These are phyloP conservation scores for Drosophila leontia DNA, from an alignment of 1,140 invertebrate genomes.

Conservation along the genomic window DNA sequence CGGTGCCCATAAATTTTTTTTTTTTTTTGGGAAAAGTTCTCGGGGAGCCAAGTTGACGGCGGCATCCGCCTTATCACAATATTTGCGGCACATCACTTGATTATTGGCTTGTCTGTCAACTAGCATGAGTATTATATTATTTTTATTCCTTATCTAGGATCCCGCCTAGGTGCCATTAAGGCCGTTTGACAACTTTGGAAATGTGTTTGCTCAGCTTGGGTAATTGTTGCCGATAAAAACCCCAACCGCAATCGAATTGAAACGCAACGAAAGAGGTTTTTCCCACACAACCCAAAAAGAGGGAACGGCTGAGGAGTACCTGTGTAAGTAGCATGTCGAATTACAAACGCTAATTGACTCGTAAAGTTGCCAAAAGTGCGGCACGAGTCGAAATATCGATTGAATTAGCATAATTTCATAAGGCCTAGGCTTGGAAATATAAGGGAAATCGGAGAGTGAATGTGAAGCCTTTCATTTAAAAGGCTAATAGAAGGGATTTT, in stretches of 20 bases:
- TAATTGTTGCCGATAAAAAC: constrained; percentile 65
- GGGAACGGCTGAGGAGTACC: background rate
- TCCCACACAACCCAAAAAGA: background rate
- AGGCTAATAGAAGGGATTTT: background rate
- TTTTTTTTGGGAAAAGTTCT: constrained; percentile 11
- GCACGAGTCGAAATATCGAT: constrained; percentile 65
- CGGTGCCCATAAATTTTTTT: constrained; percentile 57
- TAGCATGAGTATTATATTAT: constrained; percentile 53
- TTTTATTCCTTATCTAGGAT: constrained; percentile 64
- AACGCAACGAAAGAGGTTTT: constrained; percentile 10
- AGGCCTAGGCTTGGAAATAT: background rate
- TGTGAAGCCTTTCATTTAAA: background rate
- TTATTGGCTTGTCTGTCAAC: constrained; percentile 58
- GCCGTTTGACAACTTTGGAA: constrained; percentile 67
- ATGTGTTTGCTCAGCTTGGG: constrained; percentile 64
- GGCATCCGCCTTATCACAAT: constrained; percentile 59
- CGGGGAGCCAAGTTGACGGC: constrained; percentile 9
- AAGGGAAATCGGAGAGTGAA: background rate
- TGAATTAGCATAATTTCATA: constrained; percentile 60
- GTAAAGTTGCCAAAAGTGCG: constrained; percentile 52
- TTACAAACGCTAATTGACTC: constrained; percentile 70
- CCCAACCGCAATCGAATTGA: background rate
- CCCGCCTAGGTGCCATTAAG: constrained; percentile 52
- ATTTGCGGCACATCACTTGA: constrained; percentile 57
- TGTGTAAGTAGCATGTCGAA: constrained; percentile 62